phyloP scores from a whole-genome alignment of 2,888 invertebrate genomes.

The Harpalus rufipes region DNA sequence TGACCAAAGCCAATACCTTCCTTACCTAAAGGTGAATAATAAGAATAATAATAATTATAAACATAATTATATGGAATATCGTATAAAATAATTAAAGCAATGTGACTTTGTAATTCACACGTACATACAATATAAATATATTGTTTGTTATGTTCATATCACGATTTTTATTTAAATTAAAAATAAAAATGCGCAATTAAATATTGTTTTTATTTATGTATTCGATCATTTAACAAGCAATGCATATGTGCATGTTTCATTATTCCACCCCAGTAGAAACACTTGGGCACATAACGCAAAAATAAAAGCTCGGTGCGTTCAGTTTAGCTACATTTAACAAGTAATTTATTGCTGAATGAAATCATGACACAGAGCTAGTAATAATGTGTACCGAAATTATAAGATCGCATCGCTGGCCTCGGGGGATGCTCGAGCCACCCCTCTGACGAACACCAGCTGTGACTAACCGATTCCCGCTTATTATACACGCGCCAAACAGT shows the following conservation, averaged over 20 bases:
- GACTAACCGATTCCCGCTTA: slow-evolving; percentile 66
- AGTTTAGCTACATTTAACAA: slow-evolving; percentile 73
- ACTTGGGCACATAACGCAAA: slow-evolving; percentile 23
- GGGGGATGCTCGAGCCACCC: slow-evolving; percentile 10
- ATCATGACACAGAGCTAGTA: slow-evolving; percentile 70
- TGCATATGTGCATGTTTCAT: slow-evolving; percentile 4
- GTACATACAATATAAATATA: too few relatives aligned
- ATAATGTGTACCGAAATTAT: slow-evolving; percentile 72
- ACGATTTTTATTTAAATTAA: too few relatives aligned
- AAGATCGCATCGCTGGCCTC: slow-evolving; percentile 68
- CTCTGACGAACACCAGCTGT: slow-evolving; percentile 65
- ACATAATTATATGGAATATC: too few relatives aligned
- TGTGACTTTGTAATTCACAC: too few relatives aligned
- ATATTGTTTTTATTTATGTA: too few relatives aligned
- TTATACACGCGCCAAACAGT: slow-evolving; percentile 59
- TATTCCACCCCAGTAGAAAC: slow-evolving; percentile 14
- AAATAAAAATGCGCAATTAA: too few relatives aligned
- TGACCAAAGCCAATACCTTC: too few relatives aligned
- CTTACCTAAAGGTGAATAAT: too few relatives aligned
- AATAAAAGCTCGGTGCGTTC: slow-evolving; percentile 29
- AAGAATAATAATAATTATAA: too few relatives aligned
- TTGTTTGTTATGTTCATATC: too few relatives aligned
- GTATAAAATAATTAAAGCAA: too few relatives aligned
- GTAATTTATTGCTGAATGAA: slow-evolving; percentile 73
- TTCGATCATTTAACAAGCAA: too few relatives aligned